Conservation (phyloP, 2,113 vertebrate genomes). For the Melanerpes aurifrons region DNA sequence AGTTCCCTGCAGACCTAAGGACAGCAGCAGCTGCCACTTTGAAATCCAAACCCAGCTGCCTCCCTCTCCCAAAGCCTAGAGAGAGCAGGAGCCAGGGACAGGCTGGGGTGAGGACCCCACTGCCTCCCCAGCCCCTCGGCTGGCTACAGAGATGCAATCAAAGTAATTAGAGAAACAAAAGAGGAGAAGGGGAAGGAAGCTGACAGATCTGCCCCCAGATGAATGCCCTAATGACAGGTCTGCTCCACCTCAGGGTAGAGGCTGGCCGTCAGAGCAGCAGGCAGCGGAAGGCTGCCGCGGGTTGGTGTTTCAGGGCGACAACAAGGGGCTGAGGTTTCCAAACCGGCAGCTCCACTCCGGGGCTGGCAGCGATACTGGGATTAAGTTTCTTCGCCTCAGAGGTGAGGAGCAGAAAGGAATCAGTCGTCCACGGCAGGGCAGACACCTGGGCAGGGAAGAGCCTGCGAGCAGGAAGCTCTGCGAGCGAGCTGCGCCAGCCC, state of each 20-base stretch:
- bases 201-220: slow-evolving; percentile 49
- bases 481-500: slow-evolving; percentile 52
- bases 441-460: slow-evolving; percentile 69
- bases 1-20: neutral
- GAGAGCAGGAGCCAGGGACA: fast-evolving
- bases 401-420: slow-evolving; percentile 58
- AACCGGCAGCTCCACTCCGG: slow-evolving; percentile 37
- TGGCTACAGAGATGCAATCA: slow-evolving; percentile 22
- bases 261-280: slow-evolving; percentile 38
- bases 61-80: fast-evolving
- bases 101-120: neutral
- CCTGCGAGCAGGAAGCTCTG: slow-evolving; percentile 33
- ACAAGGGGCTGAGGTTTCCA: slow-evolving; percentile 46
- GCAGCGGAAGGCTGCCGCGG: neutral
- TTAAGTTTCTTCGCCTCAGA: slow-evolving; percentile 60
- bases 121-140: neutral
- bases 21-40: fast-evolving
- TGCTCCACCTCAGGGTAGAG: slow-evolving; percentile 40
- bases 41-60: neutral
- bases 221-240: slow-evolving; percentile 51
- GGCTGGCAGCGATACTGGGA: slow-evolving; percentile 57
- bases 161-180: slow-evolving; percentile 59
- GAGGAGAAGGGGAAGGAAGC: slow-evolving; percentile 61
- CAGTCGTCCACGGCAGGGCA: slow-evolving; percentile 56
- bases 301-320: neutral